Percentiles rank a stretch among this genome's conserved stretches.
Conservation (phyloP, 1,140 invertebrate genomes). For the Conopomorpha cramerella region DNA sequence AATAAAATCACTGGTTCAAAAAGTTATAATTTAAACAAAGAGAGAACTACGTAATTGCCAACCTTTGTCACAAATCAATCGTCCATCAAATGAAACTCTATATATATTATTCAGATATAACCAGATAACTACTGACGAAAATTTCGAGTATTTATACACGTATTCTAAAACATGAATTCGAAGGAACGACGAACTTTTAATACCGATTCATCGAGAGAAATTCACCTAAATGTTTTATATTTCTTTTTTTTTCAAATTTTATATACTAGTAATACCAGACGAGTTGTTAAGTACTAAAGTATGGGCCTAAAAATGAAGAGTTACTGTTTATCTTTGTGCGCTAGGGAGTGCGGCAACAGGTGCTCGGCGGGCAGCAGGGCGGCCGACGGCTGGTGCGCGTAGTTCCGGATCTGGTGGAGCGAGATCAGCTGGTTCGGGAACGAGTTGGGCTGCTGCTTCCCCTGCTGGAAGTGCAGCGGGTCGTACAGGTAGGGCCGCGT, state of each 20-base stretch:
- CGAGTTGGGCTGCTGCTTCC: constrained; percentile 69
- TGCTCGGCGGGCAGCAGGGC: constrained; percentile 53
- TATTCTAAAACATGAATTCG: constrained; percentile 48
- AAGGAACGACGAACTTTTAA: constrained; percentile 39
- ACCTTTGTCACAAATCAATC: no score
- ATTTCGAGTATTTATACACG: constrained; percentile 46
- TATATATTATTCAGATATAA: no score
- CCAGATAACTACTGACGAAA: constrained; percentile 41
- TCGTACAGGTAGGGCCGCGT: constrained; percentile 90
- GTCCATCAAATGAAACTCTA: no score
- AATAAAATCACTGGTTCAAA: no score
- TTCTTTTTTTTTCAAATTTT: constrained; percentile 47
- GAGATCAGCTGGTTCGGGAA: constrained; percentile 96
- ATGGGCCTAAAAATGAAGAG: no score
- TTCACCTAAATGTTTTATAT: constrained; percentile 50
- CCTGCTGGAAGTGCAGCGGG: constrained; percentile 81
- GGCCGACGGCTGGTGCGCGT: constrained; percentile 85
- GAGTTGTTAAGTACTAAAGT: constrained; percentile 46
- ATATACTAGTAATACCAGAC: constrained; percentile 53
- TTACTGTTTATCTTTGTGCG: constrained; percentile 60
- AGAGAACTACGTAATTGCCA: no score
- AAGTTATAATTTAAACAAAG: no score
- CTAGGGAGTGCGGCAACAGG: constrained; percentile 51
- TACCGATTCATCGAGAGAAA: constrained; percentile 45
- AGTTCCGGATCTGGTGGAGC: constrained; percentile 95